Evolutionary conservation across 2,888 invertebrate genomes (phyloP).

Genomic region (Andrena bicolor): DNA sequence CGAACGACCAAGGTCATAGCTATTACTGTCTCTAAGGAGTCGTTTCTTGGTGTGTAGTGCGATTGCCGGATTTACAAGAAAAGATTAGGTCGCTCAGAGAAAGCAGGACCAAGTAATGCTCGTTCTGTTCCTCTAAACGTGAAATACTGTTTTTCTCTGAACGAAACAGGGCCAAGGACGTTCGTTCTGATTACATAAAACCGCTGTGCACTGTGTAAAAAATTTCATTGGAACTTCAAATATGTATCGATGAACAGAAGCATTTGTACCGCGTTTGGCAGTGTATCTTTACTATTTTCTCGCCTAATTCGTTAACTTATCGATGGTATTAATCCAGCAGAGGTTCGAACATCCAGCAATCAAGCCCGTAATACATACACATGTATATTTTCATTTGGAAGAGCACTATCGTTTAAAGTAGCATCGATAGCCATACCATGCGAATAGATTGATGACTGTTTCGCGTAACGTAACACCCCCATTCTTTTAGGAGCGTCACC

Average conservation of each 20-base stretch:
- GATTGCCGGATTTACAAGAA: conserved; percentile 69
- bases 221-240: neutral
- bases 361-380: conserved; percentile 36
- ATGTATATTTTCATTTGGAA: conserved; percentile 20
- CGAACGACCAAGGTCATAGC: conserved; percentile 85
- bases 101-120: conserved; percentile 28
- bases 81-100: conserved; percentile 50
- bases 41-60: conserved; percentile 73
- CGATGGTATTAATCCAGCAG: neutral
- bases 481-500: conserved; percentile 74
- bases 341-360: conserved; percentile 58
- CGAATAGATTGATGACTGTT: conserved; percentile 16
- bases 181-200: conserved; percentile 20
- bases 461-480: conserved; percentile 65
- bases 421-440: conserved; percentile 7
- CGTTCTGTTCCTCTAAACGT: neutral
- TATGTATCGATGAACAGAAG: neutral
- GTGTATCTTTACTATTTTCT: neutral
- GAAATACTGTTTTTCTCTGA: conserved; percentile 37
- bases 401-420: conserved; percentile 38
- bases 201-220: neutral
- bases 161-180: conserved; percentile 30
- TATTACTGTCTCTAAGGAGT: conserved; percentile 77
- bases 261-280: neutral
- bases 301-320: neutral